A percentile compares a stretch with the other conserved stretches of the same genome.
These are phyloP conservation scores for Lepidothrix coronata DNA, from an alignment of 2,113 vertebrate genomes.

Conservation along the genomic window DNA sequence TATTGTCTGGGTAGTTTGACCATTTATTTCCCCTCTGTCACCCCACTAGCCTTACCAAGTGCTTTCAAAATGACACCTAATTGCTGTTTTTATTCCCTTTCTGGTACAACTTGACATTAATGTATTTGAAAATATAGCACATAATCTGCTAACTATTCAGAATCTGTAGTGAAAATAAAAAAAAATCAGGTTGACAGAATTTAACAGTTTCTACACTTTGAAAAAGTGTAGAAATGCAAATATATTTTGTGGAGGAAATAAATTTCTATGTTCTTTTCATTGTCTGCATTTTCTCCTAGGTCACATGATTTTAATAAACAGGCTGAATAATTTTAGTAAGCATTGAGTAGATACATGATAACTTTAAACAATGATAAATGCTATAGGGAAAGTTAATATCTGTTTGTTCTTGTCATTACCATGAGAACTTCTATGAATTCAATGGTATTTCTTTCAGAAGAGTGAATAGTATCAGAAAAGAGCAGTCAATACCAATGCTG, in stretches of 20 bases:
- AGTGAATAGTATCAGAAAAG: not conserved
- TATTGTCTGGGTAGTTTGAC: not conserved
- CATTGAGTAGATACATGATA: not conserved
- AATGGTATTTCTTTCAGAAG: not conserved
- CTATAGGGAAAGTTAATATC: not conserved
- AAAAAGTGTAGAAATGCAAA: not conserved
- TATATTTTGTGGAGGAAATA: not conserved
- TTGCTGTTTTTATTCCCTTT: not conserved
- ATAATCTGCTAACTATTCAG: not conserved
- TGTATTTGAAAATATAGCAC: not conserved
- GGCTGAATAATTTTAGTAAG: not conserved
- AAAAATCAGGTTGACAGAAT: not conserved
- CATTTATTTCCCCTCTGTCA: not conserved
- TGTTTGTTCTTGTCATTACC: not conserved
- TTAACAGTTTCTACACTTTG: not conserved
- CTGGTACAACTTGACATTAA: not conserved
- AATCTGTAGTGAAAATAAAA: not conserved
- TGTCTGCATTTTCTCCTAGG: not conserved
- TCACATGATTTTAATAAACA: not conserved
- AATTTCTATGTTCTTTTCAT: rapidly evolving
- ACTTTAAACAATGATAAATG: not conserved
- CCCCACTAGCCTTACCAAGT: not conserved
- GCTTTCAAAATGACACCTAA: not conserved
- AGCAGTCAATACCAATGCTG: not conserved
- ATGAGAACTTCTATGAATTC: not conserved